Evolutionary conservation across 2,888 invertebrate species (phyloP), one percentile per base, ranked within the genome.

Genomic region (Chymomyza amoena): DNA sequence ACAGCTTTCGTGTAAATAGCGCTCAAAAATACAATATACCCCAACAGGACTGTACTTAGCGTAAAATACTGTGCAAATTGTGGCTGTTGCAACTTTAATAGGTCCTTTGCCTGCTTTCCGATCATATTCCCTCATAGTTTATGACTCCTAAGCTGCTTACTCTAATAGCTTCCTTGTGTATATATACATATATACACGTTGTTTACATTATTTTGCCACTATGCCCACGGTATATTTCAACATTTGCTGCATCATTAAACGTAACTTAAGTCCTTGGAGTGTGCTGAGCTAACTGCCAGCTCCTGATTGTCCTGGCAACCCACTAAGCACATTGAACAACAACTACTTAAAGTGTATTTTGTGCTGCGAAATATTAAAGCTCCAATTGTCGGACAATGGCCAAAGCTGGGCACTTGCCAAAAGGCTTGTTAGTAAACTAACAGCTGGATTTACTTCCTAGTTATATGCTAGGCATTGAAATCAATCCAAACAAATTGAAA

Each of bases 231-330:
- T 70, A 39, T 70, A 70, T 75, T 78, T 72, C 57, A 64, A 70
- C 73, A 79, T 76, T 80, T 79, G 76, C 75, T 73, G 69, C 75
- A 69, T 75, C 75, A 82, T 82, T 76, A 79, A 80, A 75, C 77
- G 70, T 72, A 75, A 72, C 68, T 69, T 75, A 62, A 78, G 69
- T 63, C 66, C 39, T 13, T 45, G 39, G 13, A 45, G 39, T 13
- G 32, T 15, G 13, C 13, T 9, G 39, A 13, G 39, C 39, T 39
- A 39, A 39, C 5, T 39, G 39, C 39, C 1, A 13, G 20, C 56
- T 20, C 1, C 16, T 10, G 56, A 10, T n/a, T 13, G 18, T 20
- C 5, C 18, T n/a, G n/a, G 18, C 54, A 20, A 20, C 20, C 15
- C 54, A 16, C 20, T 54, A 54, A 20, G 54, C 18, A 54, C 10